phyloP scores from a whole-genome alignment of 2,113 vertebrate genomes.

The Nannospalax galili region DNA sequence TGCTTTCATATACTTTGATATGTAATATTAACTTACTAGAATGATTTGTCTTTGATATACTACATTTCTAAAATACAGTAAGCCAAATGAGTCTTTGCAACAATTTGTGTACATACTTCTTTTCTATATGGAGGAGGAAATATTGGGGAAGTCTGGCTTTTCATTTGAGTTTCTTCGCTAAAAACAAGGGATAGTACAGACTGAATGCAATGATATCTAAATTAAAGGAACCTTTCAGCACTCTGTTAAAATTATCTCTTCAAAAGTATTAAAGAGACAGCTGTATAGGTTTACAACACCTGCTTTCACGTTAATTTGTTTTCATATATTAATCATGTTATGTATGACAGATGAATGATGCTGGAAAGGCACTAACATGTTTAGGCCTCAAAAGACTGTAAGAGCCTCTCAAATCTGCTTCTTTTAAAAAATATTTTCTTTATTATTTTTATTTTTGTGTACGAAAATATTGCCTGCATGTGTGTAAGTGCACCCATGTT shows the following conservation, averaged over 20 bases:
- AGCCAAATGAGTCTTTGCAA: constrained; percentile 36
- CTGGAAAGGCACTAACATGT: background rate
- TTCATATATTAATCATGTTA: background rate
- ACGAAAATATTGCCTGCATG: too few species aligned
- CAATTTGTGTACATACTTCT: background rate
- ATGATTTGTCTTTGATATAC: constrained; percentile 37
- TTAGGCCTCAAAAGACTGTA: background rate
- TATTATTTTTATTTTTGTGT: too few species aligned
- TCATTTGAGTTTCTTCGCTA: background rate
- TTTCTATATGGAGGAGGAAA: background rate
- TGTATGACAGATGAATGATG: background rate
- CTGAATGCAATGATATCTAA: background rate
- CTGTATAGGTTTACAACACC: background rate
- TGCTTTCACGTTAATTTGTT: constrained; percentile 15
- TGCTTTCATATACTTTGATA: constrained; percentile 41
- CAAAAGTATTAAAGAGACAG: background rate
- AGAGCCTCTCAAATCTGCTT: background rate
- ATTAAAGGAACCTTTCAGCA: background rate
- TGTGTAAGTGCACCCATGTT: too few species aligned
- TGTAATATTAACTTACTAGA: constrained; percentile 38
- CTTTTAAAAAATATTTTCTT: too few species aligned
- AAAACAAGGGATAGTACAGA: background rate
- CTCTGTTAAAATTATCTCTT: constrained; percentile 23
- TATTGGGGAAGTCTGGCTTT: constrained; percentile 29
- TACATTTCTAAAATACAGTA: constrained; percentile 18